These are phyloP conservation scores for Phortica okadai DNA, from an alignment of 2,888 invertebrate species.

Conservation along the genomic window DNA sequence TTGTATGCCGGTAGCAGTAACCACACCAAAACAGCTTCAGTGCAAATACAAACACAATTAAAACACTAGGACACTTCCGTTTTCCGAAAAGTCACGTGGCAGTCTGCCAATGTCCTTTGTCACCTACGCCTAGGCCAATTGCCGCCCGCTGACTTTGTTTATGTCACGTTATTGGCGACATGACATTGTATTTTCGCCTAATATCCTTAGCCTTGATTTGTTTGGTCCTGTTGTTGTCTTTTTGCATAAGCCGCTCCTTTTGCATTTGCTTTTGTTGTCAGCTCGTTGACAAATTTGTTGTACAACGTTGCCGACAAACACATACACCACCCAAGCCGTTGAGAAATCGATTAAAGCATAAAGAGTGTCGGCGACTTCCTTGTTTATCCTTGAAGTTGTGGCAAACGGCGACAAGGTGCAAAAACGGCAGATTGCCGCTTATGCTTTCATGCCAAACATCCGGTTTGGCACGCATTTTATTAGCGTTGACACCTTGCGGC, in stretches of 20 bases:
- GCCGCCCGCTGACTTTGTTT: conserved; percentile 73
- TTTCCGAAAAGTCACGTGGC: conserved; percentile 72
- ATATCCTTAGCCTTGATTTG: not conserved
- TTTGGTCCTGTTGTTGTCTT: conserved; percentile 31
- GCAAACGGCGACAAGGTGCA: conserved; percentile 66
- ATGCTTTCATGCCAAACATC: conserved; percentile 51
- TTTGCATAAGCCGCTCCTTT: conserved; percentile 57
- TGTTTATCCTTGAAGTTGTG: conserved; percentile 54
- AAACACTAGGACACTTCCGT: conserved; percentile 59
- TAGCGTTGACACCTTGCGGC: conserved; percentile 35
- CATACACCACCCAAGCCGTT: conserved; percentile 71
- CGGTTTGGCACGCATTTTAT: conserved; percentile 54
- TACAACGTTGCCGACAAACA: conserved; percentile 63
- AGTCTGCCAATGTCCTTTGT: conserved; percentile 27
- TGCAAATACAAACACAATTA: conserved; percentile 41
- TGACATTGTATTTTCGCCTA: not conserved
- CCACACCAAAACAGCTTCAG: conserved; percentile 50
- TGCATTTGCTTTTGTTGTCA: conserved; percentile 24
- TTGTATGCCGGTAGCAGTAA: conserved; percentile 42
- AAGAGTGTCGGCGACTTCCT: conserved; percentile 48
- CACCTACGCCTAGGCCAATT: conserved; percentile 24
- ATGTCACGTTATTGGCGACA: conserved; percentile 63
- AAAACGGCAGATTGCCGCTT: conserved; percentile 35
- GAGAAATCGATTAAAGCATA: conserved; percentile 69
- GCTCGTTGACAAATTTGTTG: conserved; percentile 62